Evolutionary conservation across 1,140 invertebrate species (phyloP).

Genomic region (Calliopsis andreniformis): DNA sequence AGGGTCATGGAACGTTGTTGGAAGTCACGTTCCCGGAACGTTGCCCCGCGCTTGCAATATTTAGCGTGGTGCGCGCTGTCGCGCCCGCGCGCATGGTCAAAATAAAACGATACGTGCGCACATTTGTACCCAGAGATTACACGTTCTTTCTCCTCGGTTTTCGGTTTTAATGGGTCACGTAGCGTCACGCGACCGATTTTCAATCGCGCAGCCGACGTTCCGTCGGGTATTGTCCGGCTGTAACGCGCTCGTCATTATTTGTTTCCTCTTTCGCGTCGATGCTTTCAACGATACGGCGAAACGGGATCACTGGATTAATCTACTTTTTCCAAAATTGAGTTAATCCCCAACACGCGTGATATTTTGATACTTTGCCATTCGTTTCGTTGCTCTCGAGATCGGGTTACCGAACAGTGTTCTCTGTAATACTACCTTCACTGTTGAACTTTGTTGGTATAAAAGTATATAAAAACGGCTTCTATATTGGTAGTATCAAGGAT

Average conservation of each 20-base stretch:
- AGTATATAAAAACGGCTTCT: too few relatives aligned
- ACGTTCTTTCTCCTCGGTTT: constrained; percentile 35
- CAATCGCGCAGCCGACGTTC: not conserved
- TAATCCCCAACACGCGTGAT: not conserved
- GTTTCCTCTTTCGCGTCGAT: not conserved
- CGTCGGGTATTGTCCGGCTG: not conserved
- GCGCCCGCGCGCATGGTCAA: not conserved
- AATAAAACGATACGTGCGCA: constrained; percentile 9
- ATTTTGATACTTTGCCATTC: too few relatives aligned
- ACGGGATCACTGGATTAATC: constrained; percentile 2
- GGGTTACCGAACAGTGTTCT: too few relatives aligned
- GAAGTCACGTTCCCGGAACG: constrained; percentile 3
- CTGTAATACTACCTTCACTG: too few relatives aligned
- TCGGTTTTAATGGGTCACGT: constrained; percentile 11
- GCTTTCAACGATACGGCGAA: not conserved
- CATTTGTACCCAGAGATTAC: not conserved
- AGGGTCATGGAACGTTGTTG: too few relatives aligned
- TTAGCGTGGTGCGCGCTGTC: not conserved
- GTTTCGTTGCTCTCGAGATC: too few relatives aligned
- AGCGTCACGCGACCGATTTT: not conserved
- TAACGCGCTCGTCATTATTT: constrained; percentile 9
- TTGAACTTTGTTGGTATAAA: too few relatives aligned
- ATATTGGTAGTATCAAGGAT: too few relatives aligned
- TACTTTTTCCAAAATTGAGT: not conserved
- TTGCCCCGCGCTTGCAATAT: not conserved